phyloP scores from a whole-genome alignment of 2,113 vertebrate species.

The Corynorhinus townsendii region DNA sequence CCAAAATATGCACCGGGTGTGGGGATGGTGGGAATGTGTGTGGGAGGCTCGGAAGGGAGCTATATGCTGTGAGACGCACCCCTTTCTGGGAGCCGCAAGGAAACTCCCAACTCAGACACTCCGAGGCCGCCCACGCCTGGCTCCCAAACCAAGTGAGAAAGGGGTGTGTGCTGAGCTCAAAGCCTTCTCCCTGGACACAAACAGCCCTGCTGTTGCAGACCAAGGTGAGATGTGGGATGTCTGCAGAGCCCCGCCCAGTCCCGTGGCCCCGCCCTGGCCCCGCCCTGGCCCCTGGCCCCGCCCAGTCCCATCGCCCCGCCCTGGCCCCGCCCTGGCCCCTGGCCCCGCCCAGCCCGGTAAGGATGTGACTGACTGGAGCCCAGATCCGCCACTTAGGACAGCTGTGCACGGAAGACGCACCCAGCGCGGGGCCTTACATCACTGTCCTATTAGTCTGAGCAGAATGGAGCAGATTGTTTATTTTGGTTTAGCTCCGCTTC shows the following conservation, averaged over 20 bases:
- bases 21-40: neutral
- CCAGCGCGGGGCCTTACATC: constrained; percentile 71
- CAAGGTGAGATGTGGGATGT: neutral
- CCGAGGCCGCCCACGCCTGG: neutral
- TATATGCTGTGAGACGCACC: neutral
- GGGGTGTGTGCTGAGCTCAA: neutral
- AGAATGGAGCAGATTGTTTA: constrained; percentile 85
- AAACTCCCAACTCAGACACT: neutral
- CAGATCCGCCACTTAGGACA: neutral
- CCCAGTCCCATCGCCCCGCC: neutral
- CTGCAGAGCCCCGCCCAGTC: neutral
- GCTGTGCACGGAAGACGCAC: fast-evolving
- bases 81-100: neutral
- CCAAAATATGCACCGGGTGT: neutral
- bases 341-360: neutral
- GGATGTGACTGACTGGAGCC: neutral
- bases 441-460: constrained; percentile 83
- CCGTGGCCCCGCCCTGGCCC: neutral
- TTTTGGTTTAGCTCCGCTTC: constrained; percentile 82
- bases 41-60: neutral
- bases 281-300: too few relatives aligned
- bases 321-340: neutral
- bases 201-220: neutral
- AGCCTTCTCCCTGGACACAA: constrained; percentile 2
- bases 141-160: neutral